Evolutionary conservation across 2,888 invertebrate species (phyloP), one percentile per base, ranked within the genome.

Genomic region (Aplocera efformata): DNA sequence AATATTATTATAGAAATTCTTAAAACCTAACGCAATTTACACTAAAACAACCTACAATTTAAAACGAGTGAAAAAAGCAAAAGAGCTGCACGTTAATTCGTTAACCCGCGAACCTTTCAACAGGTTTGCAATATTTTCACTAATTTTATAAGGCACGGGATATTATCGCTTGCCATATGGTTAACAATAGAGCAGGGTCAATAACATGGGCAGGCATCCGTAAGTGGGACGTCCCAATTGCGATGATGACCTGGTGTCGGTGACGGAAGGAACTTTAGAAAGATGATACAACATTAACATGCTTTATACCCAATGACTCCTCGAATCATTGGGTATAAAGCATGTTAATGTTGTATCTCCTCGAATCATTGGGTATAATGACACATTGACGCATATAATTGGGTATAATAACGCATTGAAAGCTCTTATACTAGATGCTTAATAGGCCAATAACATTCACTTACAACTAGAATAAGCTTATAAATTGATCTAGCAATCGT

Each of bases 171-270:
- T 66, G 61, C 77, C 85, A 82, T 80, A 84, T 85, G 84, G 79
- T 66, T 75, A 76, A 84, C 79, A 79, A 84, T 82, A 76, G 81
- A 76, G 75, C 67, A 73, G 78, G 82, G 85, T 85, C 86, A 85
- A 84, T 82, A 85, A 82, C 84, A 83, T 77, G 74, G 67, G 70
- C 70, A 69, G 69, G 73, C 70, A 72, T 77, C 72, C 72, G 76
- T 66, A 79, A 77, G 77, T 76, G 72, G 79, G 77, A 72, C 79
- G 80, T 69, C 70, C 77, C 77, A 79, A 76, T 82, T 80, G 73
- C 70, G 63, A 63, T 63, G 68, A 68, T 79, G 80, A 72, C 75
- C 79, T 67, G 67, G 67, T 67, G 66, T 56, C 60, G 56, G 58
- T 59, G 33, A 34, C 48, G 52, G 45, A 40, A 49, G 49, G 62